Base-by-base conservation (phyloP, 2,888 invertebrate species). In the Tupiocoris notatus region DNA sequence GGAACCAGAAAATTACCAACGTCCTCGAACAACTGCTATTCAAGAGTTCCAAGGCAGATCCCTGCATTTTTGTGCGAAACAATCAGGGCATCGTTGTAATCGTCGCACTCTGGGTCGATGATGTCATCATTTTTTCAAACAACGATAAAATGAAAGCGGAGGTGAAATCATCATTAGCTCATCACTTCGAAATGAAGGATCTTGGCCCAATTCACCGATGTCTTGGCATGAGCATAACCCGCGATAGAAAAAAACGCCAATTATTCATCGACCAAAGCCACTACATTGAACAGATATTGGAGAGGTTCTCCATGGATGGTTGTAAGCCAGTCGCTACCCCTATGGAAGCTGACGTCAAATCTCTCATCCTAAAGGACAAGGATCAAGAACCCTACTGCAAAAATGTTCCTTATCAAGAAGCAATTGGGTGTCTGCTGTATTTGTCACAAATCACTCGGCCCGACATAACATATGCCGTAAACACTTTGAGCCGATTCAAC, bases 141-240 rank as follows among this genome's bases (percentile, higher is more conserved):
- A 39, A 65, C 18, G 16, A 1, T 2, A 1, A 65, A 2, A 3
- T 25, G 20, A 25, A 65, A 17, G 1, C 23, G 1, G 25, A 2
- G 1, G 65, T 65, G 1, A 65, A 65, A 17, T 6, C 7, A 2
- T 7, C 7, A 7, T 17, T 65, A 7, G 39, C 22, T 16, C 7
- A 65, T 24, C 65, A 65, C n/a, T 67, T 67, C 22, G 67, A 54
- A 57, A 67, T 67, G 67, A 67, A 67, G 22, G 56, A 67, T 16
- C 57, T 67, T 21, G 67, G 67, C 2, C 16, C 18, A 9, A 67
- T 67, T 12, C 17, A 16, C 17, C 18, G 56, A 54, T 67, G 57
- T n/a, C 17, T 65, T 7, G 39, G 65, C 25, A 65, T 65, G 65
- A 65, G 25, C 39, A 25, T 65, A 1, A 25, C 39, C 12, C 39